Evolutionary conservation across 2,888 invertebrate species (phyloP), one percentile per base, ranked within the genome.

Genomic region (Amphipyra berbera): DNA sequence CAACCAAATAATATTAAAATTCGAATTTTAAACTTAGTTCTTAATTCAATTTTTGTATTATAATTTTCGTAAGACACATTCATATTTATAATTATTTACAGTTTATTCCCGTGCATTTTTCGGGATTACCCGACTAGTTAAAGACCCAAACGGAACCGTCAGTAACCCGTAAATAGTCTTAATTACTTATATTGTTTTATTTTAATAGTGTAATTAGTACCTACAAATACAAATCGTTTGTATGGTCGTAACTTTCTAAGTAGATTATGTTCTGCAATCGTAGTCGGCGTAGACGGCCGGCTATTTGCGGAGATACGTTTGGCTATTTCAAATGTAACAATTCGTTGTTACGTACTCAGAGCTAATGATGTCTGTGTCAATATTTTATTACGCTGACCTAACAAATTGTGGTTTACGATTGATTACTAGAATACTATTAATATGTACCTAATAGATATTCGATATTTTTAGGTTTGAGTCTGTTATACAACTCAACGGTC

Each of bases 271-370:
- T 74, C 77, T 82, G 83, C 83, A 79, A 85, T 82, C 81, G 85
- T 80, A 83, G 78, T 78, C 77, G 73, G 57, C 58, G 73, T 82
- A 86, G 86, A 85, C 84, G 81, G 81, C 78, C 80, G 79, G 84
- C 88, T 89, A 89, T 89, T 89, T 88, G 82, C 79, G 83, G 85
- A 79, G 82, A 82, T 81, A 80, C 77, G 86, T 88, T 88, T 88
- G 88, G 88, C 88, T 88, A 83, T 87, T 88, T 81, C 82, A 76
- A 81, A 84, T 85, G 83, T 82, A 86, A 87, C 84, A 86, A 88
- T 88, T 83, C 84, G 75, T 79, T 81, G 82, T 84, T 83, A 81
- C 75, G 73, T 68, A 70, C 73, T 69, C 56, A 33, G 5, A 41
- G 48, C 63, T 73, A 78, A 77, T 74, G 58, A 76, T 63, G 61